Percentiles rank a stretch among this genome's conserved stretches.
Conservation (phyloP, 1,140 invertebrate species). For the Lepidotrigona ventralis region DNA sequence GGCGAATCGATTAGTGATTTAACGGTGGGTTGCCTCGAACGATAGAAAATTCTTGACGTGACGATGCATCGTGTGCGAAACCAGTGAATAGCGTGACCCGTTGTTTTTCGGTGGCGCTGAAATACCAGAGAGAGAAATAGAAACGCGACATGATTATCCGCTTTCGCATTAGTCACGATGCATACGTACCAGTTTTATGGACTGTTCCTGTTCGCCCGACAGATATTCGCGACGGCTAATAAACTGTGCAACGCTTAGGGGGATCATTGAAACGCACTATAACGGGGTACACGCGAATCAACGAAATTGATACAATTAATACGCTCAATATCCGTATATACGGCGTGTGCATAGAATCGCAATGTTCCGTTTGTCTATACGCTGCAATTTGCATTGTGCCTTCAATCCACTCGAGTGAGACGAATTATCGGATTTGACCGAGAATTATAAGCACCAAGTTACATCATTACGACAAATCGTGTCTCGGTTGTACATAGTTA, state of each 20-base stretch:
- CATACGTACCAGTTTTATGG: not conserved
- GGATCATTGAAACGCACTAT: not conserved
- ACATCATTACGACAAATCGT: not conserved
- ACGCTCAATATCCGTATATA: not conserved
- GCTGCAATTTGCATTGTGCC: not conserved
- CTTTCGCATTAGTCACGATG: not conserved
- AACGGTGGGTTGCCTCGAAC: not conserved
- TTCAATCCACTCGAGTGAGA: not conserved
- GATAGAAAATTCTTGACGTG: not conserved
- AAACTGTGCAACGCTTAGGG: conserved; percentile 9
- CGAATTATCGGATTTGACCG: conserved; percentile 13
- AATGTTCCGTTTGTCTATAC: conserved; percentile 4
- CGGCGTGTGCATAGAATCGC: conserved; percentile 4
- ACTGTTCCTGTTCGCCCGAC: not conserved
- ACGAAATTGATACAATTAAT: conserved; percentile 31
- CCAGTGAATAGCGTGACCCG: not conserved
- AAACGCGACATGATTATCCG: not conserved
- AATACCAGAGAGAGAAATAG: not conserved
- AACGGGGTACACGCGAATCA: conserved; percentile 15
- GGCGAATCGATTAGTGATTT: conserved; percentile 35
- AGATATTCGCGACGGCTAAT: not conserved
- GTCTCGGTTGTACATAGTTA: not conserved
- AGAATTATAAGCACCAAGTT: not conserved
- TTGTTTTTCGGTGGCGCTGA: not conserved
- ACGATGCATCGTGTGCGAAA: not conserved